Evolutionary conservation across 1,140 invertebrate genomes (phyloP), one percentile per base, ranked within the genome.

Genomic region (Melanaphis sacchari): DNA sequence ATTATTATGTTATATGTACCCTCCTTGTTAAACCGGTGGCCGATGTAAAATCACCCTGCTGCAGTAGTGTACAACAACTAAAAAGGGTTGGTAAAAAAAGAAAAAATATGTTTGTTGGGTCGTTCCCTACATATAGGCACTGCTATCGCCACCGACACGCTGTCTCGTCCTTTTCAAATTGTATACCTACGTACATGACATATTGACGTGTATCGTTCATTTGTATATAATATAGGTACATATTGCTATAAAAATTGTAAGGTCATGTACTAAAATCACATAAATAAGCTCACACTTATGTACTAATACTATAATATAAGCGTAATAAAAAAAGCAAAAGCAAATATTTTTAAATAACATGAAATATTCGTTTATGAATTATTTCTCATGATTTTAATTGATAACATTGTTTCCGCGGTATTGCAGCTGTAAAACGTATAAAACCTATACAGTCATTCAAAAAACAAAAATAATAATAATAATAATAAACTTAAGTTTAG

Each of bases 11-110:
- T 90, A n/a, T 41, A 36, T 46, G 41, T 91, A 84, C 91, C 91
- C 91, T 82, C 84, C 22, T 92, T 15, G 46, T 84, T 41, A 52
- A 92, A 92, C 91, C 91, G 91, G 91, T 84, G 91, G 76, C 46
- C 3, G 22, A 90, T 36, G 52, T 90, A 46, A 46, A 41, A 15
- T 18, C 15, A 52, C 88, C 49, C 49, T 41, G 26, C 36, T 26
- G 36, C 54, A 40, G n/a, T 88, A 59, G 22, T 54, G 26, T 46
- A 87, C 38, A 84, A 40, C 40, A 84, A 49, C n/a, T 88, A 54
- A 59, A 90, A 90, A 90, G 88, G 88, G 88, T 90, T 90, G 36
- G 46, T 88, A 88, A 88, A 26, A 82, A 82, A 87, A 87, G 36
- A 88, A 89, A 46, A 49, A 49, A 49, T 49, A 89, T 52, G 46